Percentiles rank a stretch among this genome's conserved stretches.
Evolutionary conservation across 2,888 invertebrate species (phyloP).

Genomic region (Dryobotodes eremita): DNA sequence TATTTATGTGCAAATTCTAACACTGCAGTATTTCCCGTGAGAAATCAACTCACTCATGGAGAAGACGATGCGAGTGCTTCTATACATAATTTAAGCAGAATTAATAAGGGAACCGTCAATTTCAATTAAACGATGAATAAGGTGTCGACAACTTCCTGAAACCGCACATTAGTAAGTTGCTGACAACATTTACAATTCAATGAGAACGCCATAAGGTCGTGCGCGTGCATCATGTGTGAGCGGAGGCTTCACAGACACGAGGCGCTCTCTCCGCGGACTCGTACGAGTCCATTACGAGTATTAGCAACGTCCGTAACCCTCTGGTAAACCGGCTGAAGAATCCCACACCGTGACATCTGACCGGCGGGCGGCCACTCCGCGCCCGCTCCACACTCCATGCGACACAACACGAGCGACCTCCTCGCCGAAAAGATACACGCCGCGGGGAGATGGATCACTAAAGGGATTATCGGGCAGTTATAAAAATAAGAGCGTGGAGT

Average conservation of each 20-base stretch:
- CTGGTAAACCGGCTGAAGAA: conserved; percentile 22
- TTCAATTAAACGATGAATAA: conserved; percentile 46
- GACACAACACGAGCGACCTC: background rate
- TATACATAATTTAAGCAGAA: conserved; percentile 44
- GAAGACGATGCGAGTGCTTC: conserved; percentile 48
- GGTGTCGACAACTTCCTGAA: conserved; percentile 41
- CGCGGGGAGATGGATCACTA: conserved; percentile 50
- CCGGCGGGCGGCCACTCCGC: background rate
- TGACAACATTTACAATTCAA: conserved; percentile 68
- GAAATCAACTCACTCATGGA: conserved; percentile 63
- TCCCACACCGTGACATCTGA: conserved; percentile 5
- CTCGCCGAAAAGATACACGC: conserved; percentile 11
- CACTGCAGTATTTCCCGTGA: conserved; percentile 68
- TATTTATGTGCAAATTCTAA: conserved; percentile 65
- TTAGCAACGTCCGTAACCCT: conserved; percentile 36
- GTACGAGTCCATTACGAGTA: conserved; percentile 32
- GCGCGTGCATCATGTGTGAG: conserved; percentile 45
- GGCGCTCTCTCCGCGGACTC: conserved; percentile 15
- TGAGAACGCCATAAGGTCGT: conserved; percentile 49
- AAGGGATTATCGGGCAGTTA: conserved; percentile 57
- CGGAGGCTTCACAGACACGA: background rate
- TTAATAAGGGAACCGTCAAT: conserved; percentile 42
- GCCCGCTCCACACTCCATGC: background rate
- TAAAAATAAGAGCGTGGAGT: conserved; percentile 57
- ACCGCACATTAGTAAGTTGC: conserved; percentile 56